A percentile compares a stretch with the other conserved stretches of the same genome.
Conservation (phyloP, 2,888 invertebrate species). For the Glomeris marginata region DNA sequence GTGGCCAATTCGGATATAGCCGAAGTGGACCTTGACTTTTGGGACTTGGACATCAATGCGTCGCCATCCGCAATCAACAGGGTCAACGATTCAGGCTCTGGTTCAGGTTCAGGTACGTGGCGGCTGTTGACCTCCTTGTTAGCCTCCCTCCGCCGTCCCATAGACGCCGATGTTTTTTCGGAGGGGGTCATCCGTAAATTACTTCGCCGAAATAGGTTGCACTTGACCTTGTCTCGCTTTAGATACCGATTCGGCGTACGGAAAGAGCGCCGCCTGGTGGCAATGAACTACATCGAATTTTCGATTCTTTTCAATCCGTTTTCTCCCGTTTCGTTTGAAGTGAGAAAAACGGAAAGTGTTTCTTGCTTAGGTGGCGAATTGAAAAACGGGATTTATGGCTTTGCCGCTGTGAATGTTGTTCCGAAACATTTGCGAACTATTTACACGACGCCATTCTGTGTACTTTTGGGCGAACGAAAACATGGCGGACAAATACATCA, state of each 20-base stretch:
- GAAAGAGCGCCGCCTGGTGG: not conserved
- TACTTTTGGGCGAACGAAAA: too few species aligned
- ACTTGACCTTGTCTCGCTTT: not conserved
- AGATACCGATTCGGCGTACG: not conserved
- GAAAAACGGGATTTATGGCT: too few species aligned
- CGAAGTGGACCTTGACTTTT: constrained; percentile 55
- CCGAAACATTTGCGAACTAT: too few species aligned
- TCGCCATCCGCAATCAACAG: constrained; percentile 17
- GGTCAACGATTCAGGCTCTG: constrained; percentile 7
- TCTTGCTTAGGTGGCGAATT: too few species aligned
- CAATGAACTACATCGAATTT: not conserved
- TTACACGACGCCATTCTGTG: too few species aligned
- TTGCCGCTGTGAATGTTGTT: too few species aligned
- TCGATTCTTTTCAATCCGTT: too few species aligned
- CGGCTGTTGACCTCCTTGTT: not conserved
- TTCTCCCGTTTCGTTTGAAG: too few species aligned
- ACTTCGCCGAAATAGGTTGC: not conserved
- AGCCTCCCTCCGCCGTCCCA: not conserved
- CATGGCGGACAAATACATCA: too few species aligned
- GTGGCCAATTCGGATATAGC: constrained; percentile 59
- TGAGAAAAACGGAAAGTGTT: too few species aligned
- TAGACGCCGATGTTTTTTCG: not conserved
- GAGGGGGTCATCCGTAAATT: not conserved
- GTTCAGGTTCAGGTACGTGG: constrained; percentile 14
- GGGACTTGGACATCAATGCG: constrained; percentile 51